Conservation (phyloP, 2,888 invertebrate species). For the Troides oblongomaculatus region DNA sequence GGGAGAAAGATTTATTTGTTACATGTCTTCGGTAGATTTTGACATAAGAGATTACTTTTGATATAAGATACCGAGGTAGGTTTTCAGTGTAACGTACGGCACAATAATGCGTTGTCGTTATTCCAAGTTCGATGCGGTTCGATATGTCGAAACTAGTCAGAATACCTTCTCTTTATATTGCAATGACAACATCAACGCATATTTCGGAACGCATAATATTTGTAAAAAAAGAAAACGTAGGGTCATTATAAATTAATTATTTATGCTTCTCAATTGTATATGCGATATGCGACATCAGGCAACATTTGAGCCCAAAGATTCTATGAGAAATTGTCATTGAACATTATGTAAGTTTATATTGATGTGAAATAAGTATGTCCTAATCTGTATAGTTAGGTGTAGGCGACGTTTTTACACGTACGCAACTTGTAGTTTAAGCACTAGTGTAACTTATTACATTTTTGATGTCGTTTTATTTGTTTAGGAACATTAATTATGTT, state of each 20-base stretch:
- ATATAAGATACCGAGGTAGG: too few relatives aligned
- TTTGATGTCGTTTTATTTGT: constrained; percentile 43
- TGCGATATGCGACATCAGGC: not conserved
- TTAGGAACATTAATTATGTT: constrained; percentile 33
- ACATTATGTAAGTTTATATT: not conserved
- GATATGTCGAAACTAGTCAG: too few relatives aligned
- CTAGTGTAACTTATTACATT: constrained; percentile 41
- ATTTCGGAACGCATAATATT: constrained; percentile 13
- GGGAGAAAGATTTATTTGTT: too few relatives aligned
- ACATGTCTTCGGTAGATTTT: too few relatives aligned
- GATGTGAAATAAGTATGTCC: not conserved
- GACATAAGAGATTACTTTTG: too few relatives aligned
- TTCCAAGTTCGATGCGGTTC: too few relatives aligned
- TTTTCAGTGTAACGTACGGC: too few relatives aligned
- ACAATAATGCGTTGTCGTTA: too few relatives aligned
- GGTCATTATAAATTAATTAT: not conserved
- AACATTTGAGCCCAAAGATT: constrained; percentile 7
- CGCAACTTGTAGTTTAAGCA: constrained; percentile 27
- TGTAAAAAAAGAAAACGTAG: not conserved
- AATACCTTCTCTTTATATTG: too few relatives aligned
- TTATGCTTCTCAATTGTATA: not conserved
- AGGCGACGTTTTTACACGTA: not conserved
- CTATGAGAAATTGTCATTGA: not conserved
- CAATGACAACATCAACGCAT: not conserved
- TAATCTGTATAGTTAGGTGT: not conserved